phyloP scores from a whole-genome alignment of 2,797 vertebrate genomes.

The Mastacembelus armatus region DNA sequence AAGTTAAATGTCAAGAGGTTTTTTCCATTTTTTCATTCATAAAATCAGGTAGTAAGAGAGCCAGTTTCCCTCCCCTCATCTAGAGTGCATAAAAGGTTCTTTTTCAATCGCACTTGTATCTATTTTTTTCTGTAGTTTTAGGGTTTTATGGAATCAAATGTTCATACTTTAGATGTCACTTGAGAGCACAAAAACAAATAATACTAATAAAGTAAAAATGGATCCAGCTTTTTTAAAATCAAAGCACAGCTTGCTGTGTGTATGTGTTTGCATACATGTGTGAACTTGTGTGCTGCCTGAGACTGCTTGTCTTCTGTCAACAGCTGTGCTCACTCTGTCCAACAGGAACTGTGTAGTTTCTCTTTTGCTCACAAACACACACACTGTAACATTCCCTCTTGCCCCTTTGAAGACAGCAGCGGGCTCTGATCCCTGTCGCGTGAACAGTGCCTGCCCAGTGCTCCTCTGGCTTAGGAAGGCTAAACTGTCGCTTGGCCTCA shows the following conservation, averaged over 20 bases:
- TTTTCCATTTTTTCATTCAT: constrained; percentile 32
- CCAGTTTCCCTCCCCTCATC: not conserved
- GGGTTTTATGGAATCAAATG: not conserved
- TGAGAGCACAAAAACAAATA: constrained; percentile 27
- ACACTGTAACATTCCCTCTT: constrained; percentile 53
- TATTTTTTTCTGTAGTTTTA: not conserved
- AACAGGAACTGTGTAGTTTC: constrained; percentile 64
- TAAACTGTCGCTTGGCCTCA: constrained; percentile 65
- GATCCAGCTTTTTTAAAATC: constrained; percentile 51
- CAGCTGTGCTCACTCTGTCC: constrained; percentile 75
- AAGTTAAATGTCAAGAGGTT: constrained; percentile 14
- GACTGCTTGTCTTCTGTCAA: constrained; percentile 73
- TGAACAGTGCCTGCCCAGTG: constrained; percentile 71
- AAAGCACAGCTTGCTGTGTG: constrained; percentile 54
- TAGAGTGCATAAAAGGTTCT: not conserved
- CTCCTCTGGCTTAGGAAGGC: constrained; percentile 61
- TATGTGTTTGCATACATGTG: constrained; percentile 64
- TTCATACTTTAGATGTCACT: constrained; percentile 1
- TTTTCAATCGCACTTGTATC: constrained; percentile 3
- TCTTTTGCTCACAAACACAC: constrained; percentile 47
- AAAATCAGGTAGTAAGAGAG: not conserved
- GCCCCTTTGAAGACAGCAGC: constrained; percentile 78
- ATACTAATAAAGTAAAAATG: constrained; percentile 15
- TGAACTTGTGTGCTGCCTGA: constrained; percentile 58
- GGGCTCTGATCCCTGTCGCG: constrained; percentile 69